Conservation (phyloP, 1,140 invertebrate species). For the Leguminivora glycinivorella region DNA sequence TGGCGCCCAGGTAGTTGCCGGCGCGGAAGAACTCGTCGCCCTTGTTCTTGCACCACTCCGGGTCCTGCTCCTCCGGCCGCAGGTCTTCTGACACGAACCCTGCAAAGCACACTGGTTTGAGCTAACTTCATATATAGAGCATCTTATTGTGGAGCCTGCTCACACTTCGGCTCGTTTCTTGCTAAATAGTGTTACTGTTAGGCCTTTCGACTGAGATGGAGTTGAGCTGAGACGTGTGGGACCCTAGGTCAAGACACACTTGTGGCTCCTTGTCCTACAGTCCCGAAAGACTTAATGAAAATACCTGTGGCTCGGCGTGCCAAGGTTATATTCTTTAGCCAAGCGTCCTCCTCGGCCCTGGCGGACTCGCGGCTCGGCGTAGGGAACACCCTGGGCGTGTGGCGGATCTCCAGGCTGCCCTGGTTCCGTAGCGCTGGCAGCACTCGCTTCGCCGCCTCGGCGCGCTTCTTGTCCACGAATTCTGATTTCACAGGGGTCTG, state of each 20-base stretch:
- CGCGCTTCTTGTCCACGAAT: constrained; percentile 64
- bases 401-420: constrained; percentile 83
- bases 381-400: constrained; percentile 88
- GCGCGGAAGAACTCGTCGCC: constrained; percentile 88
- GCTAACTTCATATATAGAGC: no score
- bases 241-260: no score
- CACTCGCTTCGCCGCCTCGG: constrained; percentile 57
- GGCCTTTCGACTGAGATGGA: no score
- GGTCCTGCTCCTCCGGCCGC: constrained; percentile 89
- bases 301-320: constrained; percentile 84
- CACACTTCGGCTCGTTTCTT: no score
- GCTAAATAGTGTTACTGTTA: no score
- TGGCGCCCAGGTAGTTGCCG: constrained; percentile 88
- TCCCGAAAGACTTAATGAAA: neutral
- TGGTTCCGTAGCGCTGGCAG: constrained; percentile 81
- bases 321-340: constrained; percentile 89
- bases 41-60: constrained; percentile 89
- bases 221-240: no score
- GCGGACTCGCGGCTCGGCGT: constrained; percentile 90
- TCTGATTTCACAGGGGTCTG: constrained; percentile 54
- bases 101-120: constrained; percentile 36
- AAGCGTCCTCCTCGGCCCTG: constrained; percentile 87
- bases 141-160: no score
- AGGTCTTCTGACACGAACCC: constrained; percentile 87
- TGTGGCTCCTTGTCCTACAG: no score